Conservation (phyloP, 2,113 vertebrate genomes). For the Etheostoma spectabile region DNA sequence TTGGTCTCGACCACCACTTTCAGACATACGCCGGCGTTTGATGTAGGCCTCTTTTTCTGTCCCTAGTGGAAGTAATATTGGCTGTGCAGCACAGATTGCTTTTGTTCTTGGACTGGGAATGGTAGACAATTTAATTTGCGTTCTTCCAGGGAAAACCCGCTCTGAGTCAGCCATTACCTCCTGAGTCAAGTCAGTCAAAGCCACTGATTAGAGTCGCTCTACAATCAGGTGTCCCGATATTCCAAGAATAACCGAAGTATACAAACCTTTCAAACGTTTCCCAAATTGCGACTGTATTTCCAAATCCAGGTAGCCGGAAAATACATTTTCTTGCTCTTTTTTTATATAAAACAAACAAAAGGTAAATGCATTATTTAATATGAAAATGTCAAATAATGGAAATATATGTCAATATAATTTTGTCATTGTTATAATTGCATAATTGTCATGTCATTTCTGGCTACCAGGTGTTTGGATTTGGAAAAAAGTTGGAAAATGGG, state of each 20-base stretch:
- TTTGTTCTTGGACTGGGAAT: neutral
- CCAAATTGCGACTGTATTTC: neutral
- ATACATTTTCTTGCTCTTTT: neutral
- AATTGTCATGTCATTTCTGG: neutral
- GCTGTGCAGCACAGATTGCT: slow-evolving; percentile 18
- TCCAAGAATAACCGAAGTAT: neutral
- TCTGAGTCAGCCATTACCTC: neutral
- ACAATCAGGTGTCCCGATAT: neutral
- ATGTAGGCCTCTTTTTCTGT: slow-evolving; percentile 1
- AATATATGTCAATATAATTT: neutral
- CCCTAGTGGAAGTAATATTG: slow-evolving; percentile 2
- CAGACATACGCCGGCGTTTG: neutral
- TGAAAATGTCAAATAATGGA: neutral
- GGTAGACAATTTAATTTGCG: slow-evolving; percentile 24
- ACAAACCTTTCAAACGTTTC: neutral
- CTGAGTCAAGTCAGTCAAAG: slow-evolving; percentile 19
- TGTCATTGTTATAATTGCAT: no score
- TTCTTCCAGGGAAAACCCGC: slow-evolving; percentile 31
- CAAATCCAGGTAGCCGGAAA: neutral
- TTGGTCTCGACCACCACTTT: neutral
- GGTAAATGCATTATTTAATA: neutral
- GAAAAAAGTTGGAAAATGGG: neutral
- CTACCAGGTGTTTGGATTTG: neutral
- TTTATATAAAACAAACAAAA: neutral
- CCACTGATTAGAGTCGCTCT: slow-evolving; percentile 6